These are phyloP conservation scores for Heterodera schachtii DNA, from an alignment of 1,140 invertebrate species.

Conservation along the genomic window DNA sequence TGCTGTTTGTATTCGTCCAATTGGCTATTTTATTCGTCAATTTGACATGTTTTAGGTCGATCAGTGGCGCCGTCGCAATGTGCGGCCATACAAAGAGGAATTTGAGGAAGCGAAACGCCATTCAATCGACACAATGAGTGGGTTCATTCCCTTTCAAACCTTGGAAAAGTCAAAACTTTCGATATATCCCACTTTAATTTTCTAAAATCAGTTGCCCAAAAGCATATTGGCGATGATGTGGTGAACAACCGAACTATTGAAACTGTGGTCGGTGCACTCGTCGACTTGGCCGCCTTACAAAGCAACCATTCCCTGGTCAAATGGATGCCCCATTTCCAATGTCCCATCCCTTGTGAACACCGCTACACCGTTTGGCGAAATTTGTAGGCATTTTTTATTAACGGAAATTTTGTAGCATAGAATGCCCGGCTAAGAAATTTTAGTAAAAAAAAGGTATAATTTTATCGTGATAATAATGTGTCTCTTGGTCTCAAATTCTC, in stretches of 20 bases:
- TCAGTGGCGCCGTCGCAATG: conserved; percentile 49
- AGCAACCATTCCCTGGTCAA: conserved; percentile 44
- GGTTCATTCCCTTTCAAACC: not conserved
- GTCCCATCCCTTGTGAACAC: conserved; percentile 52
- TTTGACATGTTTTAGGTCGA: conserved; percentile 36
- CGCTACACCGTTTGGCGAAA: conserved; percentile 51
- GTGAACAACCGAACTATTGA: conserved; percentile 35
- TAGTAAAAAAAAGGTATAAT: too few relatives aligned
- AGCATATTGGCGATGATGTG: conserved; percentile 43
- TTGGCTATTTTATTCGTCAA: not conserved
- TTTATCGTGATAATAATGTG: too few relatives aligned
- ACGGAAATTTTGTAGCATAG: too few relatives aligned
- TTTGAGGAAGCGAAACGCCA: conserved; percentile 36
- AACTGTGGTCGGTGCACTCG: conserved; percentile 39
- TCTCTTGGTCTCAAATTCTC: too few relatives aligned
- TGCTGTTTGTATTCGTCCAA: not conserved
- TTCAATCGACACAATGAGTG: conserved; percentile 48
- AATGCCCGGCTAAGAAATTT: too few relatives aligned
- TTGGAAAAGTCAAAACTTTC: not conserved
- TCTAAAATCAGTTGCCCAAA: conserved; percentile 11
- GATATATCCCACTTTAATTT: too few relatives aligned
- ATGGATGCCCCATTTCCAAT: conserved; percentile 48
- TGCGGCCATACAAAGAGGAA: conserved; percentile 40
- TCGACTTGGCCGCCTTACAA: conserved; percentile 43
- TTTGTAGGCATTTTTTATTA: conserved; percentile 29